These are phyloP conservation scores for Crypturellus tataupa DNA, from an alignment of 2,797 vertebrate genomes.

Conservation along the genomic window DNA sequence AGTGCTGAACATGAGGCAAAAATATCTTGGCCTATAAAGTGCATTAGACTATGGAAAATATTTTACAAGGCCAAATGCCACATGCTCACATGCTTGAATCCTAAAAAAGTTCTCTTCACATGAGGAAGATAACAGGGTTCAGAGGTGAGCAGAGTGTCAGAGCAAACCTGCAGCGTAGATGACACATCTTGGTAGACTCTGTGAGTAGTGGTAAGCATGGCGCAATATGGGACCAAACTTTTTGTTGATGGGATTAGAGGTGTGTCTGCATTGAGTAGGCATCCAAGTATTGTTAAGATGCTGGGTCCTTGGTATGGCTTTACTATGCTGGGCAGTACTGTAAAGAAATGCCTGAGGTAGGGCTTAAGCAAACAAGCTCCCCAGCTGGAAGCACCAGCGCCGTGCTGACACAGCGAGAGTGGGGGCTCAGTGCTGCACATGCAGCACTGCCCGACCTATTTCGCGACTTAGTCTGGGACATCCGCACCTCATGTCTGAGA, in stretches of 20 bases:
- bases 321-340: not conserved
- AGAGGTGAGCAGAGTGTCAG: not conserved
- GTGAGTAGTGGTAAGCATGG: not conserved
- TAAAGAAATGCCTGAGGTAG: not conserved
- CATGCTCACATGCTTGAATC: not conserved
- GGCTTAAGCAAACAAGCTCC: not conserved
- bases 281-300: not conserved
- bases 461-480: not conserved
- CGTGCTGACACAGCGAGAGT: not conserved
- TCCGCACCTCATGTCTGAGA: rapidly evolving
- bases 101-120: constrained; percentile 28
- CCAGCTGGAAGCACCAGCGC: not conserved
- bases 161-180: not conserved
- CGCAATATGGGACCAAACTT: rapidly evolving
- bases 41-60: not conserved
- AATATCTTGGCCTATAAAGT: not conserved
- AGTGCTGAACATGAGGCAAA: not conserved
- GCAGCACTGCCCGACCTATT: not conserved
- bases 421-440: not conserved
- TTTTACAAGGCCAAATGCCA: not conserved
- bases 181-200: not conserved
- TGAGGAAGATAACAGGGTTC: not conserved
- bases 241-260: not conserved
- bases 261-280: not conserved
- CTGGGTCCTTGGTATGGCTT: rapidly evolving